Base-by-base conservation (phyloP, 2,888 invertebrate species). In the Cactoblastis cactorum region DNA sequence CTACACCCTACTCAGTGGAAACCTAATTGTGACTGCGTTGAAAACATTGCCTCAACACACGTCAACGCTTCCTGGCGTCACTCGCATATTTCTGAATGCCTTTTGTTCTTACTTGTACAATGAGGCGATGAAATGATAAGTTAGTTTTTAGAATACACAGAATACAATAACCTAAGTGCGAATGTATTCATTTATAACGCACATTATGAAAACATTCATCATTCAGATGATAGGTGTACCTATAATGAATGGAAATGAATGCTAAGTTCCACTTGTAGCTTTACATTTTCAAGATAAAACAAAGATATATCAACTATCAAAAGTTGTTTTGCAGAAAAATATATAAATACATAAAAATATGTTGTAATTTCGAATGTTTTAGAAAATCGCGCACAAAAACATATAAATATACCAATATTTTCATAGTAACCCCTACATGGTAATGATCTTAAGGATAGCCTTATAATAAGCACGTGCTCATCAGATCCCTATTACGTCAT, bases 21-120 rank as follows among this genome's bases (percentile, higher is more conserved):
- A 83, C 74, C 79, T 85, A 88, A 87, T 87, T 85, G 88, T 83
- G 71, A 69, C 61, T 3, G 67, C 65, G 67, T 64, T 67, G 76
- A 75, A 83, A 83, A 84, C 85, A 83, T 77, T 77, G 79, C 81
- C 69, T 67, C 73, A 76, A 73, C 85, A 79, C 83, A 80, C 75
- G 80, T 82, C 84, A 82, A 71, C 71, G 74, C 73, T 81, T 80
- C 80, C 81, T 73, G 73, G 62, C 61, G 62, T 58, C 71, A 69
- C 66, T 70, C 72, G 72, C 78, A 78, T 80, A 80, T 77, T 80
- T 76, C 83, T 88, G 85, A 87, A 86, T 77, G 71, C 71, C 79
- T 72, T 82, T 88, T 89, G 88, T 89, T 87, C 89, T 86, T 85
- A 78, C 69, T 73, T 74, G 62, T 74, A 84, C 83, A 84, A 80